Conservation (phyloP, 2,797 vertebrate genomes). For the Prunella strophiata region DNA sequence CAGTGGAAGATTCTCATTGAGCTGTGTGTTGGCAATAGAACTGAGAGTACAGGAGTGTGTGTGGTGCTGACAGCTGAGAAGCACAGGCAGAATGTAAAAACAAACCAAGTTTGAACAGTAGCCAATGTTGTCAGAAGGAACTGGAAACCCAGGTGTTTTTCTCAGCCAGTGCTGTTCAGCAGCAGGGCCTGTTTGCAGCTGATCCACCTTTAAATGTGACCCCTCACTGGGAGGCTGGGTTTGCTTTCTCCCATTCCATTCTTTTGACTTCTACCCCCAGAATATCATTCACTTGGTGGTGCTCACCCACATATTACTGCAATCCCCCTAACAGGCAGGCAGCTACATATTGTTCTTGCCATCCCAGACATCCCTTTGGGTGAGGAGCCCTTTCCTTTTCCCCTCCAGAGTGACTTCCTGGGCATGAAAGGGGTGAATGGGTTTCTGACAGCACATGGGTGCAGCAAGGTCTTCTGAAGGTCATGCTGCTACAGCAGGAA, state of each 20-base stretch:
- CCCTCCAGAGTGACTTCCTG: neutral
- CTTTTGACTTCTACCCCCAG: neutral
- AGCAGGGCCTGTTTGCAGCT: neutral
- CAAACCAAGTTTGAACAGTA: neutral
- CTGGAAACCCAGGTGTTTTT: neutral
- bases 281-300: neutral
- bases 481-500: neutral
- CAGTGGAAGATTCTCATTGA: neutral
- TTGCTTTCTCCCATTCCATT: neutral
- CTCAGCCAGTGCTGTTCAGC: neutral
- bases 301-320: neutral
- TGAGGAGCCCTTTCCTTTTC: neutral
- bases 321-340: neutral
- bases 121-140: neutral
- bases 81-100: neutral
- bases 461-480: neutral
- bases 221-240: neutral
- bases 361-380: neutral
- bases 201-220: neutral
- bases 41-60: neutral
- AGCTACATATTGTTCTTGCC: neutral
- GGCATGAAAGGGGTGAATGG: neutral
- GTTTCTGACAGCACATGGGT: fast-evolving
- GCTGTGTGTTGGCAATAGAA: neutral
- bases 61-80: neutral